Conservation (phyloP, 2,113 vertebrate species). For the Corythaixoides concolor region DNA sequence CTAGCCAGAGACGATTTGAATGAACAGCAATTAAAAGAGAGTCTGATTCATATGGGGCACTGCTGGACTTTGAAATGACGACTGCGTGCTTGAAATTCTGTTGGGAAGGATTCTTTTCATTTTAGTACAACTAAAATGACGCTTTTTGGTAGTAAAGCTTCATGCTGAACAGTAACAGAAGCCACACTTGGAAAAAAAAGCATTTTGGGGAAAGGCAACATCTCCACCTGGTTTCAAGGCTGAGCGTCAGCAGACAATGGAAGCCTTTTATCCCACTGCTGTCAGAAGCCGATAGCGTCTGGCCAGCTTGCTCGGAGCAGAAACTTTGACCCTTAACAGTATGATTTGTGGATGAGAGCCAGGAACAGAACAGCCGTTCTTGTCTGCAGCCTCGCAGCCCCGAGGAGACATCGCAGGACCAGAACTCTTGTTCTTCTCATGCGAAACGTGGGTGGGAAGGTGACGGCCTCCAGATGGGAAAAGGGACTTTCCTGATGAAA, state of each 20-base stretch:
- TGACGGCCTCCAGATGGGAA: not conserved
- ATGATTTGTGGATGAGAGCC: not conserved
- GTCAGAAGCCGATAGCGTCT: not conserved
- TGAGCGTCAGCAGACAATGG: not conserved
- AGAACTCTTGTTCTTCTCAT: not conserved
- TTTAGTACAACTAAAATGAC: not conserved
- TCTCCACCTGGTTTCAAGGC: not conserved
- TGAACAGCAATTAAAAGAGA: not conserved
- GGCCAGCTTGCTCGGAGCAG: not conserved
- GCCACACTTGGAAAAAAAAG: not conserved
- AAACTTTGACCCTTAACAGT: not conserved
- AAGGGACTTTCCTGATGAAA: slow-evolving; percentile 52
- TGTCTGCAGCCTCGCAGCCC: not conserved
- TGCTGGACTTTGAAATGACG: not conserved
- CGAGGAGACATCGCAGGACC: not conserved
- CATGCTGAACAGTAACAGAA: not conserved
- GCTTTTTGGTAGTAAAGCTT: not conserved
- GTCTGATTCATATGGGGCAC: not conserved
- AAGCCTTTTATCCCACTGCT: not conserved
- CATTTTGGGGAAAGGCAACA: not conserved
- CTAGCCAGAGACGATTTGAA: not conserved
- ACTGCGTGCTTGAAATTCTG: not conserved
- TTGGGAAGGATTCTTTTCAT: not conserved
- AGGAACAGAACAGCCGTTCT: not conserved
- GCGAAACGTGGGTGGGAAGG: not conserved